Evolutionary conservation across 1,140 invertebrate species (phyloP).

Genomic region (Drosophila mayri): DNA sequence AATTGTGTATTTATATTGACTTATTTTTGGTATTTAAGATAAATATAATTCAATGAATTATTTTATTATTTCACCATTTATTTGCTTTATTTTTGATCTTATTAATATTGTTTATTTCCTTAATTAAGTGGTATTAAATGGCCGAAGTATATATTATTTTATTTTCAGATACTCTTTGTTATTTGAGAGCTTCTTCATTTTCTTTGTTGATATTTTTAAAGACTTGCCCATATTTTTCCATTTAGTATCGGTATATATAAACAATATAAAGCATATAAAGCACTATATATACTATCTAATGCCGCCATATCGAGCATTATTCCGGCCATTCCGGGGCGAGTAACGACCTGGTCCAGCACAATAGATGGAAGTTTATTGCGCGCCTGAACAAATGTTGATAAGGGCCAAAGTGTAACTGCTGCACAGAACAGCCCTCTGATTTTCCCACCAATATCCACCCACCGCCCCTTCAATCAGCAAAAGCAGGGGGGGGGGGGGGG

Average conservation of each 20-base stretch:
- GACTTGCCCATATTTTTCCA: background rate
- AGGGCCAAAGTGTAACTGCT: slow-evolving; percentile 25
- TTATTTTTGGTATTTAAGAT: background rate
- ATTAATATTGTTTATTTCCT: background rate
- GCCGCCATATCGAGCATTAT: background rate
- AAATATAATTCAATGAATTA: background rate
- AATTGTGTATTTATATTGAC: background rate
- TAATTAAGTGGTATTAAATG: background rate
- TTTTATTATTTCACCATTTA: too few species aligned
- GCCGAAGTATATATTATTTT: background rate
- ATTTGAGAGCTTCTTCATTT: background rate
- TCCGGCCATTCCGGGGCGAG: slow-evolving; percentile 10
- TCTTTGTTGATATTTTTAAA: slow-evolving; percentile 3
- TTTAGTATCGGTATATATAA: slow-evolving; percentile 1
- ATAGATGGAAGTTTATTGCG: slow-evolving; percentile 50
- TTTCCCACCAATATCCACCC: slow-evolving; percentile 3
- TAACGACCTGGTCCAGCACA: slow-evolving; percentile 42
- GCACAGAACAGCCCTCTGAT: background rate
- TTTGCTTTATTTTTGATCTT: too few species aligned
- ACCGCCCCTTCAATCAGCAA: slow-evolving; percentile 4
- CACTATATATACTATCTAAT: slow-evolving; percentile 4
- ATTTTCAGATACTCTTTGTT: background rate
- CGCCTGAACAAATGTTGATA: slow-evolving; percentile 54
- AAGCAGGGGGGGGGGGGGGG: too few species aligned
- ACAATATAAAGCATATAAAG: background rate